Conservation (phyloP, 1,140 invertebrate species). For the Drosophila biarmipes region DNA sequence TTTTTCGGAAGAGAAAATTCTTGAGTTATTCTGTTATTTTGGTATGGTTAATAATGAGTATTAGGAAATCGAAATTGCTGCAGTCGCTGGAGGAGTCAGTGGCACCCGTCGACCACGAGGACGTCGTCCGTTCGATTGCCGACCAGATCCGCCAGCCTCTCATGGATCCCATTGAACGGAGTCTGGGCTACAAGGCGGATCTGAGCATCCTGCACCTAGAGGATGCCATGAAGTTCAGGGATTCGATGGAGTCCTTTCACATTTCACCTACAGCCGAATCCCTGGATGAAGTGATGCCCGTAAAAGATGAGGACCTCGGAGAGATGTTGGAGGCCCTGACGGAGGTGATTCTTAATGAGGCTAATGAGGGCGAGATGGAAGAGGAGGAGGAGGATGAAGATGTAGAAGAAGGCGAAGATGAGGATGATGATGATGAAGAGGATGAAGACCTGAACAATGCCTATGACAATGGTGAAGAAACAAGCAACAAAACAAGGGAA, state of each 20-base stretch:
- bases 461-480: background rate
- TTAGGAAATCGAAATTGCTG: conserved; percentile 62
- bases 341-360: background rate
- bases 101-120: conserved; percentile 39
- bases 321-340: conserved; percentile 35
- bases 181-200: conserved; percentile 23
- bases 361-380: conserved; percentile 8
- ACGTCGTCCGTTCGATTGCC: conserved; percentile 44
- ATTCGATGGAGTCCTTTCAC: conserved; percentile 42
- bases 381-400: conserved; percentile 31
- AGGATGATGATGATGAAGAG: background rate
- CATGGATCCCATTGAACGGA: conserved; percentile 37
- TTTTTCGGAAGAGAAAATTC: conserved; percentile 15
- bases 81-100: conserved; percentile 53
- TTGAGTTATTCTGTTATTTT: background rate
- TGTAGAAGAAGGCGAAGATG: conserved; percentile 2
- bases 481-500: background rate
- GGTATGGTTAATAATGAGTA: conserved; percentile 38
- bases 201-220: conserved; percentile 50
- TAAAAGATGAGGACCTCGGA: conserved; percentile 44
- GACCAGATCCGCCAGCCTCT: conserved; percentile 54
- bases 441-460: conserved; percentile 3
- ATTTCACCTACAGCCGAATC: conserved; percentile 15
- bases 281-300: conserved; percentile 53
- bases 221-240: conserved; percentile 37